Evolutionary conservation across 2,113 vertebrate species (phyloP).

Genomic region (Chamaetylas fuelleborni): DNA sequence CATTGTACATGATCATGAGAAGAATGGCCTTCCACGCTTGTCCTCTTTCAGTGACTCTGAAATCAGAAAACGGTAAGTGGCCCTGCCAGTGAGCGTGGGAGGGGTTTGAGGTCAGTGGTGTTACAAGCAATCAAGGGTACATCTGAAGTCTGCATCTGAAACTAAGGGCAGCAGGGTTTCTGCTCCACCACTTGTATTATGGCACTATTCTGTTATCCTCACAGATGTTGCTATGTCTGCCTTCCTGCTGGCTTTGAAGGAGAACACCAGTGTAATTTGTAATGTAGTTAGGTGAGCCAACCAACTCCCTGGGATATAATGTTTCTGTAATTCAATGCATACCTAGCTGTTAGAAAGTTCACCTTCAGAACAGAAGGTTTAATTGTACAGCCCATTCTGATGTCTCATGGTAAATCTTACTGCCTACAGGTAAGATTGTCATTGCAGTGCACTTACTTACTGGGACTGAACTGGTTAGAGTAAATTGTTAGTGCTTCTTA

Average conservation of each 20-base stretch:
- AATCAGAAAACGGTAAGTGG: slow-evolving; percentile 82
- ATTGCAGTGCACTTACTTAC: not conserved
- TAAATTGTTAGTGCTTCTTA: not conserved
- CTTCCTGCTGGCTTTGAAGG: not conserved
- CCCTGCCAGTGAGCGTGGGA: not conserved
- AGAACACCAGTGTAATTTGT: not conserved
- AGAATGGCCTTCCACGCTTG: slow-evolving; percentile 92
- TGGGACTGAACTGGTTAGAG: not conserved
- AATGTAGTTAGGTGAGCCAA: not conserved
- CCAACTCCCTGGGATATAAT: not conserved
- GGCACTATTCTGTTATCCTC: not conserved
- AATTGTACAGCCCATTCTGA: not conserved
- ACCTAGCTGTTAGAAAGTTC: not conserved
- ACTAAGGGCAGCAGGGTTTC: not conserved
- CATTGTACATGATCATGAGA: slow-evolving; percentile 93
- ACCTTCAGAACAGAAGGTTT: not conserved
- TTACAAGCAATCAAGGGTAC: not conserved
- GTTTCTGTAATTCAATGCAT: not conserved
- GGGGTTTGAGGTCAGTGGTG: not conserved
- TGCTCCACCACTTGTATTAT: not conserved
- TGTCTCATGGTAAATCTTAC: not conserved
- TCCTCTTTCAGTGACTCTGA: slow-evolving; percentile 85
- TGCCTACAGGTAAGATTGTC: not conserved
- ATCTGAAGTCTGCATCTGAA: not conserved
- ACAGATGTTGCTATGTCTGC: not conserved